Conservation (phyloP, 1,140 invertebrate genomes). For the Paracyclopina nana region DNA sequence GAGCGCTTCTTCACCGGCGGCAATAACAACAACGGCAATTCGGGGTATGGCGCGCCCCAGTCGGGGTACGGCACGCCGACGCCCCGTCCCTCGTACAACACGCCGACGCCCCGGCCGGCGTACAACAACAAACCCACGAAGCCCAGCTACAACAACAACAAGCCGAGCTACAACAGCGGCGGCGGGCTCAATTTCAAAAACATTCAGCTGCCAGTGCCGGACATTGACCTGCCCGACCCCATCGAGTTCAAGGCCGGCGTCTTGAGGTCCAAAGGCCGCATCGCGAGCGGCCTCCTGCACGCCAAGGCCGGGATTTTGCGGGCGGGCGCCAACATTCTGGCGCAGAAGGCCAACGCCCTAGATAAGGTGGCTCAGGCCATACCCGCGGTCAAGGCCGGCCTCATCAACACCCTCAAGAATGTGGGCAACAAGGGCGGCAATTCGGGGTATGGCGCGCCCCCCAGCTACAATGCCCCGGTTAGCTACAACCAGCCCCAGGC, state of each 20-base stretch:
- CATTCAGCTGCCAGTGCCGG: slow-evolving; percentile 2
- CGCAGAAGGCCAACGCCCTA: slow-evolving; percentile 9
- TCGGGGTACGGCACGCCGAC: not conserved
- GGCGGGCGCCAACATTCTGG: slow-evolving; percentile 14
- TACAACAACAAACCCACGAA: not conserved
- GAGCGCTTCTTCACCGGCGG: not conserved
- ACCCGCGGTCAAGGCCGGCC: slow-evolving; percentile 2
- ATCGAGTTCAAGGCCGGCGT: slow-evolving; percentile 14
- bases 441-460: slow-evolving; percentile 2
- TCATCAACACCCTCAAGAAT: slow-evolving; percentile 10
- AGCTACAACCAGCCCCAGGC: not conserved
- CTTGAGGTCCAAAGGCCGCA: slow-evolving; percentile 12
- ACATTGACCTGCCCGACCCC: slow-evolving; percentile 9
- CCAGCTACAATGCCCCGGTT: too few relatives aligned
- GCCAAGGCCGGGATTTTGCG: slow-evolving; percentile 14
- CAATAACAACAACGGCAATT: not conserved
- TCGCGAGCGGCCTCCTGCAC: slow-evolving; percentile 12
- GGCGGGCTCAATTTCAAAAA: slow-evolving; percentile 1
- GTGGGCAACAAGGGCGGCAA: not conserved
- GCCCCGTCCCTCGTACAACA: not conserved
- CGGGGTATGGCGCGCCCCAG: not conserved
- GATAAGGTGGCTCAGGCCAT: slow-evolving; percentile 10
- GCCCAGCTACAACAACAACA: not conserved
- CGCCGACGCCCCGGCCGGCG: not conserved
- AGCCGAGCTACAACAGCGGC: not conserved